Percentiles rank a stretch among this genome's conserved stretches.
Evolutionary conservation across 2,888 invertebrate genomes (phyloP).

Genomic region (Bimastos eiseni): DNA sequence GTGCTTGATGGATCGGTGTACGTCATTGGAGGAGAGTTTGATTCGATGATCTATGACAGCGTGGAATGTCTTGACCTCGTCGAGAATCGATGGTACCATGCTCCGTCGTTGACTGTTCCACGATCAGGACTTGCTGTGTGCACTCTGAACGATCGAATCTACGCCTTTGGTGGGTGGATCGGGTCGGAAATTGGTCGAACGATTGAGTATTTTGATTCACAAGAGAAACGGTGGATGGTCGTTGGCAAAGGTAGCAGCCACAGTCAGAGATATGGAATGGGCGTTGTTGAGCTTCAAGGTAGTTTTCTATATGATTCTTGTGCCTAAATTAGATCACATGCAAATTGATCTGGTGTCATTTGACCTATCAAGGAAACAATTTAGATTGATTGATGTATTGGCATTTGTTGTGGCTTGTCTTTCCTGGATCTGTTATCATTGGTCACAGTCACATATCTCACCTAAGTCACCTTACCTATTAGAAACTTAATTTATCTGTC

Average conservation of each 20-base stretch:
- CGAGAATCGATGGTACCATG: slow-evolving; percentile 67
- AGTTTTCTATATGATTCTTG: background rate
- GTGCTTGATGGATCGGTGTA: slow-evolving; percentile 82
- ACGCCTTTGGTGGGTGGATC: slow-evolving; percentile 90
- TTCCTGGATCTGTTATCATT: too few relatives aligned
- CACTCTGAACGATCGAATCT: slow-evolving; percentile 78
- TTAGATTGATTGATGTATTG: too few relatives aligned
- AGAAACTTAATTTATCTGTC: too few relatives aligned
- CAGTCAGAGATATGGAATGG: slow-evolving; percentile 87
- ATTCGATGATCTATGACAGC: slow-evolving; percentile 75
- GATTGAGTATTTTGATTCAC: slow-evolving; percentile 84
- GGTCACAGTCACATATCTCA: too few relatives aligned
- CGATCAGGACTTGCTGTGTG: slow-evolving; percentile 87
- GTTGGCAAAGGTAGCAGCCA: slow-evolving; percentile 73
- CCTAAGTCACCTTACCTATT: too few relatives aligned
- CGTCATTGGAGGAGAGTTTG: slow-evolving; percentile 84
- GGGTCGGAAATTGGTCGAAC: slow-evolving; percentile 86
- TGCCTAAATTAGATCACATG: background rate
- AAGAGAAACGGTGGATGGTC: slow-evolving; percentile 76
- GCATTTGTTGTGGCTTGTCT: too few relatives aligned
- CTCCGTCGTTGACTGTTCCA: slow-evolving; percentile 61
- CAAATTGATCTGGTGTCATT: background rate
- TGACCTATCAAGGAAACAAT: background rate
- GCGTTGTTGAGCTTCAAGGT: slow-evolving; percentile 82
- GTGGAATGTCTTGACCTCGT: slow-evolving; percentile 58